Evolutionary conservation across 2,113 vertebrate species (phyloP).

Genomic region (Tachysurus vachellii): DNA sequence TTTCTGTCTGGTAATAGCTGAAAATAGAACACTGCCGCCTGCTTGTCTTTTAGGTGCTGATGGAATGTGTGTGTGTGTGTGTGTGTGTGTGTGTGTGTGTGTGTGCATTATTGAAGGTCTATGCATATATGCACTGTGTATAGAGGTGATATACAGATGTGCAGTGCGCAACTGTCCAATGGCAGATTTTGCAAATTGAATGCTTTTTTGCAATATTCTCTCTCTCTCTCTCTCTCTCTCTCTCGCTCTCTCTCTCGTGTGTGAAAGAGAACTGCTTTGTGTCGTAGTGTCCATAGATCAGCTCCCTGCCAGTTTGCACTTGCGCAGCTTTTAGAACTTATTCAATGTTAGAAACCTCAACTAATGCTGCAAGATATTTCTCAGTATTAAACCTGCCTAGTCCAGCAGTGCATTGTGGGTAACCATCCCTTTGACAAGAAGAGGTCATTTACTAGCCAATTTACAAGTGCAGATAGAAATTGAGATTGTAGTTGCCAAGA

Average conservation of each 20-base stretch:
- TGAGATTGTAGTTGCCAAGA: not conserved
- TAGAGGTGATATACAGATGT: slow-evolving; percentile 13
- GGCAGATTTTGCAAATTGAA: not conserved
- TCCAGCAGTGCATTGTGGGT: not conserved
- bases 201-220: not conserved
- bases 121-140: slow-evolving; percentile 18
- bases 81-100: slow-evolving; percentile 40
- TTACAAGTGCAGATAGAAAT: not conserved
- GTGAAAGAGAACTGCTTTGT: not conserved
- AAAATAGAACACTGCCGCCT: slow-evolving; percentile 68
- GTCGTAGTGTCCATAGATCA: not conserved
- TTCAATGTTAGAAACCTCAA: not conserved
- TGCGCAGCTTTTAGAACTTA: not conserved
- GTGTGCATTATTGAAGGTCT: not conserved
- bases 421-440: not conserved
- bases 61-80: slow-evolving; percentile 39
- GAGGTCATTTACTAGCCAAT: not conserved
- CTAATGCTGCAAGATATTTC: not conserved
- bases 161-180: slow-evolving; percentile 1
- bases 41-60: slow-evolving; percentile 40
- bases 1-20: slow-evolving; percentile 72
- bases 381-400: not conserved
- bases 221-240: not conserved
- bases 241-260: not conserved
- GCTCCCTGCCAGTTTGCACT: not conserved